Evolutionary conservation across 2,888 invertebrate genomes (phyloP).

Genomic region (Hartigia nigra): DNA sequence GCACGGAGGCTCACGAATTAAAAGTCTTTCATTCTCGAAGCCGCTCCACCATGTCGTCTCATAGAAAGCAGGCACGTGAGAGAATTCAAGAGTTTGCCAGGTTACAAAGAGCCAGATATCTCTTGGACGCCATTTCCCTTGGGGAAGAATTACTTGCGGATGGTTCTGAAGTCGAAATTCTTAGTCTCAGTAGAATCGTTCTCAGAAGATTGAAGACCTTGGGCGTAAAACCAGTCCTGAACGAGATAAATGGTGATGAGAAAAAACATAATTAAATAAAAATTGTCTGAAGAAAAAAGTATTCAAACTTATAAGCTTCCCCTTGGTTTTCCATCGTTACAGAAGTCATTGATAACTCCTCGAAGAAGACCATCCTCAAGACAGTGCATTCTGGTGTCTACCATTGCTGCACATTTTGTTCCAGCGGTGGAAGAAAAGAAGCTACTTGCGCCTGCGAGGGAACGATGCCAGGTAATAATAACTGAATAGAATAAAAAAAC

Average conservation of each 20-base stretch:
- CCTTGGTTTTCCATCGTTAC: neutral
- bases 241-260: neutral
- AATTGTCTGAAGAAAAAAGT: conserved; percentile 24
- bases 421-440: conserved; percentile 79
- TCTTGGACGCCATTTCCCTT: conserved; percentile 56
- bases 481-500: conserved; percentile 7
- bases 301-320: neutral
- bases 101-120: conserved; percentile 50
- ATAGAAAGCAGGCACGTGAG: conserved; percentile 53
- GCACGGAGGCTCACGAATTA: neutral
- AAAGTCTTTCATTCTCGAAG: conserved; percentile 27
- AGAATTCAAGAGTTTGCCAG: conserved; percentile 57
- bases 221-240: conserved; percentile 30
- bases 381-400: conserved; percentile 75
- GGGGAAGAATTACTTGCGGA: conserved; percentile 70
- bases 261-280: neutral
- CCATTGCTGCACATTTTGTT: conserved; percentile 87
- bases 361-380: conserved; percentile 24
- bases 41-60: conserved; percentile 39
- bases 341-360: conserved; percentile 16
- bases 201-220: conserved; percentile 72
- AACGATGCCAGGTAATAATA: conserved; percentile 75
- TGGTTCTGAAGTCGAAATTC: conserved; percentile 78
- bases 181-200: conserved; percentile 75
- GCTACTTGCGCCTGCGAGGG: conserved; percentile 79